Percentiles rank a stretch among this genome's conserved stretches.
These are phyloP conservation scores for Agrilus mali DNA, from an alignment of 2,888 invertebrate species.

Conservation along the genomic window DNA sequence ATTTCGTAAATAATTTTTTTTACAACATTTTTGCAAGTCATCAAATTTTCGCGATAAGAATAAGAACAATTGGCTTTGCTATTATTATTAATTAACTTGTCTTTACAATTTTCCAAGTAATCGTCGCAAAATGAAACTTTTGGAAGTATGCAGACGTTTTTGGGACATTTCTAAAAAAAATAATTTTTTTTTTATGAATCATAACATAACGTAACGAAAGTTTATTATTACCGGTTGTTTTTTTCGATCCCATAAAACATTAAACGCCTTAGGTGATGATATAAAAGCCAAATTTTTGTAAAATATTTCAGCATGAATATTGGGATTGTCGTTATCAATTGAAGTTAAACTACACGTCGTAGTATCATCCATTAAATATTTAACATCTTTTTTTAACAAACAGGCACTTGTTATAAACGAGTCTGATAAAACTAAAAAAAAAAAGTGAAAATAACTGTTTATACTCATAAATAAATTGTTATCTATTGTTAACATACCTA, in stretches of 20 bases:
- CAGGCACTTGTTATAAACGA: conserved; percentile 27
- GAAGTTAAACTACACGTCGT: conserved; percentile 30
- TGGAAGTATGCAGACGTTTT: conserved; percentile 26
- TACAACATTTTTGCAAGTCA: conserved; percentile 25
- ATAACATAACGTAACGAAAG: too few relatives aligned
- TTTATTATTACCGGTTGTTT: conserved; percentile 19
- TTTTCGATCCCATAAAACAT: conserved; percentile 19
- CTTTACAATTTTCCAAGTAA: conserved; percentile 21
- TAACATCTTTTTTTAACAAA: conserved; percentile 27
- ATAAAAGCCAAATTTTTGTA: conserved; percentile 23
- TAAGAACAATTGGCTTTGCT: conserved; percentile 15
- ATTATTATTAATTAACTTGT: conserved; percentile 12
- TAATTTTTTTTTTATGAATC: too few relatives aligned
- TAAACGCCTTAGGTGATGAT: conserved; percentile 21
- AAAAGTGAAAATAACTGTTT: background rate
- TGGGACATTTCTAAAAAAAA: conserved; percentile 26
- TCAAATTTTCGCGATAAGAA: conserved; percentile 11
- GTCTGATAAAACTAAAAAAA: conserved; percentile 25
- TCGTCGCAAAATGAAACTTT: conserved; percentile 24
- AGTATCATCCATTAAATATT: conserved; percentile 34
- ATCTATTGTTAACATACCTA: conserved; percentile 14
- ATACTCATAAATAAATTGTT: background rate
- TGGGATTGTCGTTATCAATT: conserved; percentile 23
- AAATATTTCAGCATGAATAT: conserved; percentile 27
- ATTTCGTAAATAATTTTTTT: conserved; percentile 27